Percentiles rank a stretch among this genome's conserved stretches.
phyloP scores from a whole-genome alignment of 1,140 invertebrate genomes.

The Steinernema khuongi region DNA sequence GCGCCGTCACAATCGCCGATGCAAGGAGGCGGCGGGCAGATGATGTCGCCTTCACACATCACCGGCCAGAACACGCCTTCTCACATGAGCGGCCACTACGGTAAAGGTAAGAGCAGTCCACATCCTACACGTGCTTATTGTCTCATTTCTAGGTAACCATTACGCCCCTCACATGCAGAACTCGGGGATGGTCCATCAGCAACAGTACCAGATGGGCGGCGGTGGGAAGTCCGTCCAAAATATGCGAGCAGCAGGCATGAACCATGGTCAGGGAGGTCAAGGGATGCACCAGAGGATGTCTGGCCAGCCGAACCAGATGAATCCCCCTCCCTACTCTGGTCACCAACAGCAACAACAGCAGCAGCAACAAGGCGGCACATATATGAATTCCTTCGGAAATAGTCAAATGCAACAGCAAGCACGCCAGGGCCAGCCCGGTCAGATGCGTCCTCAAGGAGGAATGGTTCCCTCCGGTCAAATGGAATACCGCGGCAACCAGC shows the following conservation, averaged over 20 bases:
- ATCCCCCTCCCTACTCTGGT: neutral
- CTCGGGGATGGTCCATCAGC: neutral
- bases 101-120: neutral
- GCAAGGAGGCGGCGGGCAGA: neutral
- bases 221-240: neutral
- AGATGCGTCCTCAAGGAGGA: slow-evolving; percentile 22
- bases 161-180: slow-evolving; percentile 17
- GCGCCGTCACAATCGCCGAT: neutral
- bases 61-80: slow-evolving; percentile 21
- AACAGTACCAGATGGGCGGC: slow-evolving; percentile 16
- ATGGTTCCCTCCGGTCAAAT: slow-evolving; percentile 16
- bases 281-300: neutral
- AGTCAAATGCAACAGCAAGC: slow-evolving; percentile 55
- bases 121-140: neutral
- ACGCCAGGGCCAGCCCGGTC: slow-evolving; percentile 22
- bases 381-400: slow-evolving; percentile 68
- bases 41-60: neutral
- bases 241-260: neutral
- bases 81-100: neutral
- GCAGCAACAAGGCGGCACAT: slow-evolving; percentile 25
- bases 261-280: slow-evolving; percentile 19
- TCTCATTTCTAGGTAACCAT: neutral
- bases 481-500: slow-evolving; percentile 4
- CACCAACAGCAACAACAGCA: slow-evolving; percentile 33
- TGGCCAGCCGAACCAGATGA: slow-evolving; percentile 19